Evolutionary conservation across 2,888 invertebrate genomes (phyloP).

Genomic region (Phalera bucephala): DNA sequence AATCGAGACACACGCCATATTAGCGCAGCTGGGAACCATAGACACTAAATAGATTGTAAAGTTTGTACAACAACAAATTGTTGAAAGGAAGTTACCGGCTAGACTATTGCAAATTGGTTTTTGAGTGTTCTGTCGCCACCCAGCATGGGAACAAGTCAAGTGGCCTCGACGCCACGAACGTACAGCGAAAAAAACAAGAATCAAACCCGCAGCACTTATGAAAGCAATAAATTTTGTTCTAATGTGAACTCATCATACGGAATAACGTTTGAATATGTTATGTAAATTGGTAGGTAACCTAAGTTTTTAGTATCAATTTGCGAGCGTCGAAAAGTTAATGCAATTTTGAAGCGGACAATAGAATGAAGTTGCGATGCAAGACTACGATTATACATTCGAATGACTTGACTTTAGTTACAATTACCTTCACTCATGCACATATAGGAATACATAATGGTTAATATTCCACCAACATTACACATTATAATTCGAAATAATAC

Average conservation of each 20-base stretch:
- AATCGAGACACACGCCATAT: conserved; percentile 59
- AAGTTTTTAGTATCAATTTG: conserved; percentile 16
- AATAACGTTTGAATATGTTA: conserved; percentile 10
- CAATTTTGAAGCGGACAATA: no score
- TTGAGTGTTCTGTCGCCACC: conserved; percentile 80
- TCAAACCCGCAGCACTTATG: conserved; percentile 44
- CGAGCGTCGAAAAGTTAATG: conserved; percentile 17
- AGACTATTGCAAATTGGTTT: conserved; percentile 77
- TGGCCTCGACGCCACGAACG: conserved; percentile 57
- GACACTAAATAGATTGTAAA: conserved; percentile 38
- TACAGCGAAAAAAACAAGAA: conserved; percentile 47
- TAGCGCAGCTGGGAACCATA: conserved; percentile 55
- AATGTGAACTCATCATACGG: conserved; percentile 40
- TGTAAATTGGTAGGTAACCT: conserved; percentile 20
- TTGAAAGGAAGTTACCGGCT: conserved; percentile 62
- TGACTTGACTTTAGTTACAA: no score
- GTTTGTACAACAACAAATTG: conserved; percentile 38
- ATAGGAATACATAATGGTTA: no score
- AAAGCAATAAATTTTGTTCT: conserved; percentile 64
- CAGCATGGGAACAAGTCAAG: conserved; percentile 68
- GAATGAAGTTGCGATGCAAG: no score
- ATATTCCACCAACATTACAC: no score
- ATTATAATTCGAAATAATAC: no score
- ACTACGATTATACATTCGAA: no score
- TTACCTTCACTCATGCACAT: no score